Evolutionary conservation across 2,888 invertebrate species (phyloP).

Genomic region (Anticlea derivata): DNA sequence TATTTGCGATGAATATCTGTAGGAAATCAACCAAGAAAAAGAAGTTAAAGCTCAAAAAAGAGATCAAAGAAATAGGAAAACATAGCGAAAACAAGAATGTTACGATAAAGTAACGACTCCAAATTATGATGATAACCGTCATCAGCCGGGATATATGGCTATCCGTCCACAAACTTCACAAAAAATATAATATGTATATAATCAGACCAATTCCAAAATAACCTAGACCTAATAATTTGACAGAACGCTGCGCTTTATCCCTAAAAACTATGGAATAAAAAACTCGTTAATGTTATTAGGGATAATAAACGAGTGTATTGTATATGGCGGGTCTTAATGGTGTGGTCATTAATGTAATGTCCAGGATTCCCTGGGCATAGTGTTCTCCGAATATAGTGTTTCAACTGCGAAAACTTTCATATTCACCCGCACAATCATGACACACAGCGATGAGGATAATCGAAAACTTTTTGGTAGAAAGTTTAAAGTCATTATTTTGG

Average conservation of each 20-base stretch:
- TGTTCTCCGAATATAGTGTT: conserved; percentile 3
- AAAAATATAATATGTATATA: conserved; percentile 27
- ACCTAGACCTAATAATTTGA: conserved; percentile 62
- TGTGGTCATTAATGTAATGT: conserved; percentile 58
- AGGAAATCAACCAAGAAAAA: too few species aligned
- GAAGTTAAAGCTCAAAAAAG: not conserved
- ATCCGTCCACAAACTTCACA: conserved; percentile 25
- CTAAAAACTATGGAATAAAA: conserved; percentile 57
- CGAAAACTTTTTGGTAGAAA: too few species aligned
- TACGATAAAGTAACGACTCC: not conserved
- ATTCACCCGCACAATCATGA: not conserved
- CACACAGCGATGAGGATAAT: too few species aligned
- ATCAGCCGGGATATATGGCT: conserved; percentile 27
- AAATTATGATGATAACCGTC: conserved; percentile 25
- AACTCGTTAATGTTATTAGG: conserved; percentile 74
- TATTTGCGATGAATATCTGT: too few species aligned
- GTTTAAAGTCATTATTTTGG: too few species aligned
- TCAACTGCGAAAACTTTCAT: not conserved
- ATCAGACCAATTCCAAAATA: conserved; percentile 31
- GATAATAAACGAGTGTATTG: conserved; percentile 72
- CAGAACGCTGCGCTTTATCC: conserved; percentile 48
- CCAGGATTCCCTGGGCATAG: conserved; percentile 23
- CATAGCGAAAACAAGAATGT: not conserved
- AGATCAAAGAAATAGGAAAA: not conserved
- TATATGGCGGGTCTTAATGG: conserved; percentile 62